A percentile compares a stretch with the other conserved stretches of the same genome.
Conservation (phyloP, 2,888 invertebrate genomes). For the Andrena marginata region DNA sequence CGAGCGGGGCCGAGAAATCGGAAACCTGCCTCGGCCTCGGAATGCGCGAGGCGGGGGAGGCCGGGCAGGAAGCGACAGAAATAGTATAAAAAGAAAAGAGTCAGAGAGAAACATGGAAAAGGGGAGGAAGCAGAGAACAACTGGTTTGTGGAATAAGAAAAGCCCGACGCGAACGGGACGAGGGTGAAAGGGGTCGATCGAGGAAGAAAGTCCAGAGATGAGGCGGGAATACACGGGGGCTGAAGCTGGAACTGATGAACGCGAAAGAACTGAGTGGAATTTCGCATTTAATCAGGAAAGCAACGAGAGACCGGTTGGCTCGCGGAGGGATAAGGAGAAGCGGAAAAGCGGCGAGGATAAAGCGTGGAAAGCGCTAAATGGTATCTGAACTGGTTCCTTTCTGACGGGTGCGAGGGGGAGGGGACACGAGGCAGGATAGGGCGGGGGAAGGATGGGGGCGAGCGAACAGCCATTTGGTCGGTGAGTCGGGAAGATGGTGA, state of each 20-base stretch:
- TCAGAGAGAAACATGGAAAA: neutral
- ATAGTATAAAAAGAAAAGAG: neutral
- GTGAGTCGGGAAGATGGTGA: conserved; percentile 69
- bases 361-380: conserved; percentile 75
- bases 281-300: conserved; percentile 81
- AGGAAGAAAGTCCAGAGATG: conserved; percentile 24
- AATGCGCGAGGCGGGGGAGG: neutral
- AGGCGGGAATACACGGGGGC: conserved; percentile 44
- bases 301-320: conserved; percentile 65
- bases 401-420: conserved; percentile 54
- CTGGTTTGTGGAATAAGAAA: conserved; percentile 62
- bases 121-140: conserved; percentile 41
- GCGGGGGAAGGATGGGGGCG: neutral
- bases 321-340: conserved; percentile 46
- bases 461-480: conserved; percentile 73
- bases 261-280: conserved; percentile 77
- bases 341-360: conserved; percentile 62
- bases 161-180: neutral
- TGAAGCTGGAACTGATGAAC: conserved; percentile 65
- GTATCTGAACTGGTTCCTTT: conserved; percentile 74
- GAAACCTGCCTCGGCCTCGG: neutral
- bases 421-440: too few relatives aligned
- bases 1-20: conserved; percentile 20
- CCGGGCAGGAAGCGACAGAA: neutral
- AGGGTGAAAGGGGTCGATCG: neutral